phyloP scores from a whole-genome alignment of 2,888 invertebrate genomes.

The Calephelis perditalis region DNA sequence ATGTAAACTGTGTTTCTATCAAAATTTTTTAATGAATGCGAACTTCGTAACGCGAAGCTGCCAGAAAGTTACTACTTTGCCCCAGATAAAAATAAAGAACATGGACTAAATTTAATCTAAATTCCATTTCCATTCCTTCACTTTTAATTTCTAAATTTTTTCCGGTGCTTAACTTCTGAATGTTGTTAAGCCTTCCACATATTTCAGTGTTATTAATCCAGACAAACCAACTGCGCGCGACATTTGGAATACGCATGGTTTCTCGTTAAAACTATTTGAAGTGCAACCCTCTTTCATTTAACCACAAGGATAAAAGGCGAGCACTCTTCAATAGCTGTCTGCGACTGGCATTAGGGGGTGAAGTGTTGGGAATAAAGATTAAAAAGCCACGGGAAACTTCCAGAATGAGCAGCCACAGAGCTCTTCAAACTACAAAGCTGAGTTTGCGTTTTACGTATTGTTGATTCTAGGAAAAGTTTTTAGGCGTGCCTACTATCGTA shows the following conservation, averaged over 20 bases:
- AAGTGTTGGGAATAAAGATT: slow-evolving; percentile 10
- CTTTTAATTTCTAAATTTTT: too few species aligned
- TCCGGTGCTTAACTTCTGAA: too few species aligned
- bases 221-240: background rate
- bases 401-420: slow-evolving; percentile 6
- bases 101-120: too few species aligned
- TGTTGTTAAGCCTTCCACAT: background rate
- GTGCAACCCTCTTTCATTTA: background rate
- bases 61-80: too few species aligned
- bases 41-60: too few species aligned
- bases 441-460: background rate
- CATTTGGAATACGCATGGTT: background rate
- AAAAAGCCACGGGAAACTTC: slow-evolving; percentile 8
- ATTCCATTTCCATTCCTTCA: too few species aligned
- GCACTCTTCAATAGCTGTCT: slow-evolving; percentile 8
- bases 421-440: slow-evolving; percentile 2
- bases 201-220: background rate
- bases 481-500: too few species aligned
- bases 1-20: too few species aligned
- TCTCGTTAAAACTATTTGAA: slow-evolving; percentile 8
- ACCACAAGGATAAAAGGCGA: slow-evolving; percentile 3
- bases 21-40: too few species aligned
- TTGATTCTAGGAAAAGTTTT: too few species aligned
- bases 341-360: slow-evolving; percentile 8
- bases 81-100: too few species aligned